Conservation (phyloP, 53 echinoderm and acorn worm species). For the Apostichopus leukothele region DNA sequence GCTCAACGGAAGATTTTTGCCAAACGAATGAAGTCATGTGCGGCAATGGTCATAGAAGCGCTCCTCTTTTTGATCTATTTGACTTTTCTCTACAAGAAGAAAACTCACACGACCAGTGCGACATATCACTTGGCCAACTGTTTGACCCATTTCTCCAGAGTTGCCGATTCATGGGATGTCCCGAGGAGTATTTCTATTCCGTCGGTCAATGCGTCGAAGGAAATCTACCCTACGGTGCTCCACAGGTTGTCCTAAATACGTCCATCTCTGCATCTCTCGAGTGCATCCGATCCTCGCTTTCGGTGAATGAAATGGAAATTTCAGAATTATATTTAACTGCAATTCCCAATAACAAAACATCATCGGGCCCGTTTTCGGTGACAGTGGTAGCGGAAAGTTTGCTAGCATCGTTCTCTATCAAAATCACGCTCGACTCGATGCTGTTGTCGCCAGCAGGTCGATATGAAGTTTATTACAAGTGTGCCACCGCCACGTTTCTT, state of each 20-base stretch:
- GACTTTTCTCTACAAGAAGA: background rate
- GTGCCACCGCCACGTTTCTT: slow-evolving; percentile 21
- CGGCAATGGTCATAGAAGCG: background rate
- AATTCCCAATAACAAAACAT: background rate
- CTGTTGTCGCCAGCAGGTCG: slow-evolving; percentile 12
- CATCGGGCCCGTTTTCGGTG: background rate
- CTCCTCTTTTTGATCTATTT: slow-evolving; percentile 1
- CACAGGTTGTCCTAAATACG: slow-evolving; percentile 13
- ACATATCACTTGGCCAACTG: background rate
- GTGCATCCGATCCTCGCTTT: background rate
- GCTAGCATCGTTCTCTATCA: slow-evolving; percentile 23
- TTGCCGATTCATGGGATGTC: slow-evolving; percentile 40
- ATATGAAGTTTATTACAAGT: background rate
- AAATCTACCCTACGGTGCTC: slow-evolving; percentile 1
- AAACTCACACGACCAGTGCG: background rate
- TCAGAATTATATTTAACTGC: background rate
- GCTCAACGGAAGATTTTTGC: background rate
- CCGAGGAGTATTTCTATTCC: background rate
- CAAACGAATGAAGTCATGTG: background rate
- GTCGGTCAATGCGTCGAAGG: slow-evolving; percentile 3
- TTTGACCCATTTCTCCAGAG: slow-evolving; percentile 22
- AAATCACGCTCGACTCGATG: slow-evolving; percentile 13
- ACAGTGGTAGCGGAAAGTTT: slow-evolving; percentile 11
- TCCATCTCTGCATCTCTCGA: background rate
- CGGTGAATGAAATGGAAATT: slow-evolving; percentile 15